These are phyloP conservation scores for Helogale parvula DNA, from an alignment of 2,113 vertebrate genomes.

Conservation along the genomic window DNA sequence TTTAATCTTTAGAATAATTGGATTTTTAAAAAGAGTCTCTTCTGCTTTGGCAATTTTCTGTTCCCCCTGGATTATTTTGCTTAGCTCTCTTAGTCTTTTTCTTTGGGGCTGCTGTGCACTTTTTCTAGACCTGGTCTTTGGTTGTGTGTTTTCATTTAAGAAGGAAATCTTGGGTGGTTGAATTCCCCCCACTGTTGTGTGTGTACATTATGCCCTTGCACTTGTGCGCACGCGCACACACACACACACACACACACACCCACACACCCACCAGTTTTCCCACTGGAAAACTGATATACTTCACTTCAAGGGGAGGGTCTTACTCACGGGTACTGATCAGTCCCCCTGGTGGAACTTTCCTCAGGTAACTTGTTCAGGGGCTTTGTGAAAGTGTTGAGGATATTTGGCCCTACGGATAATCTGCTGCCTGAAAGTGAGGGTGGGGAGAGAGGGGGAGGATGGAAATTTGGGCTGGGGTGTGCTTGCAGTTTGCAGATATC, in stretches of 20 bases:
- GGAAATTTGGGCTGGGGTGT: not conserved
- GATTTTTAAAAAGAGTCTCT: not conserved
- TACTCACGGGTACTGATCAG: not conserved
- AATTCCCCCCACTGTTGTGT: not conserved
- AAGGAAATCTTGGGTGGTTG: not conserved
- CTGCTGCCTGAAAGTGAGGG: not conserved
- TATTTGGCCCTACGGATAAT: not conserved
- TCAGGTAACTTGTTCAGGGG: not conserved
- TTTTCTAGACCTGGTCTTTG: not conserved
- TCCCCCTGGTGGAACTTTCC: not conserved
- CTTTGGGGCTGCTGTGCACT: not conserved
- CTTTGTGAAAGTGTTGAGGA: not conserved
- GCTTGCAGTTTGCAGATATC: not conserved
- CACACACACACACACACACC: not conserved
- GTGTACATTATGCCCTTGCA: not conserved
- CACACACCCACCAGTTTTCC: not conserved
- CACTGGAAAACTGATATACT: not conserved
- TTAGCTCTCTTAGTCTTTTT: not conserved
- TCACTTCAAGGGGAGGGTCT: not conserved
- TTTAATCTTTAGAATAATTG: not conserved
- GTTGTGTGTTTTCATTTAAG: not conserved
- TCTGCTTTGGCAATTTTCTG: not conserved
- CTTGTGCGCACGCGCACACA: not conserved
- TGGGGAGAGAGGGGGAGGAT: not conserved
- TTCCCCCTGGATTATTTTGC: not conserved